Conservation (phyloP, 2,888 invertebrate genomes). For the Phalera bucephala region DNA sequence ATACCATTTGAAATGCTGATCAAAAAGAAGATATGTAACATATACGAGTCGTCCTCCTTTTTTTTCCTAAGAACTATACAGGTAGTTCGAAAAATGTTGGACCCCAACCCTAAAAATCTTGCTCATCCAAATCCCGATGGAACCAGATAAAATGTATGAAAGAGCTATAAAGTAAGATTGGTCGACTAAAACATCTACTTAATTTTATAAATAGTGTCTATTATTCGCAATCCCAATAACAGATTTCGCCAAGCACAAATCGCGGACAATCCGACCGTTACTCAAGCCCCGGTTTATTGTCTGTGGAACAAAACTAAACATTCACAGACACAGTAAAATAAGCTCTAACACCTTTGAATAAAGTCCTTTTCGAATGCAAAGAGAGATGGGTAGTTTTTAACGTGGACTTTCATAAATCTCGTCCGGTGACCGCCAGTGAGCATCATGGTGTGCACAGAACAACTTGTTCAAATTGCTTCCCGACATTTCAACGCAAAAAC, state of each 20-base stretch:
- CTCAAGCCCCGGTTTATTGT: constrained; percentile 47
- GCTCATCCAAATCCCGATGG: too few relatives aligned
- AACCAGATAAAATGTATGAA: too few relatives aligned
- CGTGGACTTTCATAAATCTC: constrained; percentile 53
- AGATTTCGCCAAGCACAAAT: constrained; percentile 56
- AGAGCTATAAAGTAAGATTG: constrained; percentile 6
- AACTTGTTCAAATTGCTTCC: constrained; percentile 53
- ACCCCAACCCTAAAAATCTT: too few relatives aligned
- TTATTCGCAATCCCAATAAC: constrained; percentile 47
- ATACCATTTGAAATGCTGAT: too few relatives aligned
- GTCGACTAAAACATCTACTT: constrained; percentile 31
- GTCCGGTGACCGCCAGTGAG: constrained; percentile 38
- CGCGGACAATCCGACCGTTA: constrained; percentile 47
- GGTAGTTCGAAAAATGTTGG: too few relatives aligned
- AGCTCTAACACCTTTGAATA: constrained; percentile 19
- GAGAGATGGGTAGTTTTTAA: constrained; percentile 37
- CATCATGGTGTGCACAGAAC: constrained; percentile 47
- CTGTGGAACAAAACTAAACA: constrained; percentile 35
- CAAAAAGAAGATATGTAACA: too few relatives aligned
- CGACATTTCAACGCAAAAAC: constrained; percentile 46
- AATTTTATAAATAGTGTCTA: constrained; percentile 39
- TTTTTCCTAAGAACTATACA: too few relatives aligned
- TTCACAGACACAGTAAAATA: constrained; percentile 21
- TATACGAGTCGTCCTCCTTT: too few relatives aligned
- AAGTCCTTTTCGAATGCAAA: constrained; percentile 13